phyloP scores from a whole-genome alignment of 2,888 invertebrate genomes.

The Apeira syringaria region DNA sequence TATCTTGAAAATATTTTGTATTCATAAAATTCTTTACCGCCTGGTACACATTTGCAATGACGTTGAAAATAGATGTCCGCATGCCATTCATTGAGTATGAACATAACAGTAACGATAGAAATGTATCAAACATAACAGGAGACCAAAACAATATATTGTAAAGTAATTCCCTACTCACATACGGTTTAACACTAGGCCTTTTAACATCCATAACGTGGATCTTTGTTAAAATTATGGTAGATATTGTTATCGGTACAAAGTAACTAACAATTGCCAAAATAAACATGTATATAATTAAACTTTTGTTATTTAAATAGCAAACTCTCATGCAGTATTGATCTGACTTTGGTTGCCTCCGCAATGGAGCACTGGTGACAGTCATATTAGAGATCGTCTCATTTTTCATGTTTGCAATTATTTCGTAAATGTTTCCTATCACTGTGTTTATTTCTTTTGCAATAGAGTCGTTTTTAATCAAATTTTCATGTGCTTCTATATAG shows the following conservation, averaged over 20 bases:
- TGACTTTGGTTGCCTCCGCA: slow-evolving; percentile 48
- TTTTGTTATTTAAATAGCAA: slow-evolving; percentile 66
- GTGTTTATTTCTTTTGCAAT: slow-evolving; percentile 43
- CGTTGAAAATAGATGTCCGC: slow-evolving; percentile 63
- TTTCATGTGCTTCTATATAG: slow-evolving; percentile 54
- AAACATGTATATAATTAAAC: slow-evolving; percentile 65
- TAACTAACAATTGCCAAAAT: slow-evolving; percentile 59
- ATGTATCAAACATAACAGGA: slow-evolving; percentile 73
- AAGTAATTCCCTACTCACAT: slow-evolving; percentile 64
- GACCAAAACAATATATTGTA: slow-evolving; percentile 76
- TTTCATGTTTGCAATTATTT: slow-evolving; percentile 54
- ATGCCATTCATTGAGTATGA: slow-evolving; percentile 61
- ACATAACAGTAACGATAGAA: slow-evolving; percentile 66
- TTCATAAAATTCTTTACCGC: slow-evolving; percentile 71
- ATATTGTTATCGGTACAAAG: slow-evolving; percentile 72
- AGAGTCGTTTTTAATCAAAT: slow-evolving; percentile 37
- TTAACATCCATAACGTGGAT: slow-evolving; percentile 63
- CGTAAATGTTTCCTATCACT: slow-evolving; percentile 58
- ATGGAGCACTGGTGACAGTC: slow-evolving; percentile 45
- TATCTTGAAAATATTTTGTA: slow-evolving; percentile 67
- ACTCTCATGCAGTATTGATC: slow-evolving; percentile 57
- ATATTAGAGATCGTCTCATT: slow-evolving; percentile 45
- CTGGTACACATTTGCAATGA: slow-evolving; percentile 74
- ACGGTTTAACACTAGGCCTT: slow-evolving; percentile 54
- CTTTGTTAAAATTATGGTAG: slow-evolving; percentile 66